A percentile compares a stretch with the other conserved stretches of the same genome.
Conservation (phyloP, 2,797 vertebrate species). For the Rhincodon typus region DNA sequence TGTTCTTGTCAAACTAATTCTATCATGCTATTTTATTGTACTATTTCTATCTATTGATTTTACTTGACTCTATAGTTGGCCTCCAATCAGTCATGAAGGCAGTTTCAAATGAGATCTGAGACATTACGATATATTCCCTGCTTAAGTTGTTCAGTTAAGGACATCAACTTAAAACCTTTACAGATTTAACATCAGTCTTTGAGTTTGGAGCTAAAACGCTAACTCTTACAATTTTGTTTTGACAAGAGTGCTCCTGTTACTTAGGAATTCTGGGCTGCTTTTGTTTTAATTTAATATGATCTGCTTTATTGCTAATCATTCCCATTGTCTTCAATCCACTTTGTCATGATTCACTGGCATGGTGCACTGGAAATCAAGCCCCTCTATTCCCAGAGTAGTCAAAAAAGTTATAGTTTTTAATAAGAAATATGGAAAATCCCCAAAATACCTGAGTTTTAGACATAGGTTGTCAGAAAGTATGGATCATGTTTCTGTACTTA, state of each 20-base stretch:
- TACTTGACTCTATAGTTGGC: not conserved
- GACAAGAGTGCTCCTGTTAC: not conserved
- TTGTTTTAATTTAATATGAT: not conserved
- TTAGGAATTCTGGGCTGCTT: not conserved
- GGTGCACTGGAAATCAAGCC: no score
- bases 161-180: not conserved
- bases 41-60: not conserved
- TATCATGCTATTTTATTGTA: not conserved
- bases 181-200: not conserved
- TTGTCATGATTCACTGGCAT: not conserved
- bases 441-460: no score
- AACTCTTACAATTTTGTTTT: not conserved
- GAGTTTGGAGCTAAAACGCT: not conserved
- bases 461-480: no score
- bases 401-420: no score
- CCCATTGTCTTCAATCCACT: not conserved
- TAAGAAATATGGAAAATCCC: no score
- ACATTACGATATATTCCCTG: not conserved
- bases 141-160: not conserved
- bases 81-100: not conserved
- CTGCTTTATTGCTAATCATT: not conserved
- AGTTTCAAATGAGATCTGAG: not conserved
- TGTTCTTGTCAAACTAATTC: not conserved
- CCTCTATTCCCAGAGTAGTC: no score
- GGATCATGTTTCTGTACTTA: no score